Conservation (phyloP, 2,113 vertebrate species). For the Zosterops pallidus region DNA sequence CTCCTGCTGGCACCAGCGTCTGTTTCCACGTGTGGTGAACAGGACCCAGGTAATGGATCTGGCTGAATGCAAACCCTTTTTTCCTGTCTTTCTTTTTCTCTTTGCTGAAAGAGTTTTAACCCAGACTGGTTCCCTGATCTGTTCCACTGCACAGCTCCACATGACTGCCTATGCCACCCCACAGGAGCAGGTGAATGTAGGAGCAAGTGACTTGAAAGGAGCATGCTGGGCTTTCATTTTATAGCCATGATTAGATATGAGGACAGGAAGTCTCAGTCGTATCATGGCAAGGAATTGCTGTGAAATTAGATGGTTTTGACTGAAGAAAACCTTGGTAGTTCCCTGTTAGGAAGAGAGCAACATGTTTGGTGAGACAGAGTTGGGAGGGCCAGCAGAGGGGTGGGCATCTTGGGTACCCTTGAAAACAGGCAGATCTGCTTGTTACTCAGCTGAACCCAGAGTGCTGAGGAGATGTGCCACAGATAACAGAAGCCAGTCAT, state of each 20-base stretch:
- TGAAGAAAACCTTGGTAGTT: background rate
- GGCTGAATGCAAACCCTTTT: background rate
- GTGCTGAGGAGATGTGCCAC: background rate
- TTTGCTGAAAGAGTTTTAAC: background rate
- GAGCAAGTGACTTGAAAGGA: background rate
- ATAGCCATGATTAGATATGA: background rate
- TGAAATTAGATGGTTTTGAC: background rate
- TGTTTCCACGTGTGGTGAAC: accelerated
- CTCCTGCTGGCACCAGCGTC: background rate
- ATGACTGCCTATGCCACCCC: accelerated
- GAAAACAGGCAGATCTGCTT: background rate
- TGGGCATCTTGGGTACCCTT: background rate
- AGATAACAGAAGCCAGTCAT: background rate
- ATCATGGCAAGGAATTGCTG: background rate
- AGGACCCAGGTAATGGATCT: background rate
- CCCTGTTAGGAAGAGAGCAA: background rate
- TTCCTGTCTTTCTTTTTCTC: background rate
- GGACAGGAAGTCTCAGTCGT: background rate
- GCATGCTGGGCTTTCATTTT: background rate
- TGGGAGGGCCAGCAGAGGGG: background rate
- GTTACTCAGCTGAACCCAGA: background rate
- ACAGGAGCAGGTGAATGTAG: accelerated
- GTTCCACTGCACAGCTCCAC: background rate
- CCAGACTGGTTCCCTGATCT: background rate
- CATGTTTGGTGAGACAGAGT: background rate